Base-by-base conservation (phyloP, 2,888 invertebrate genomes). In the Yponomeuta sedellus region DNA sequence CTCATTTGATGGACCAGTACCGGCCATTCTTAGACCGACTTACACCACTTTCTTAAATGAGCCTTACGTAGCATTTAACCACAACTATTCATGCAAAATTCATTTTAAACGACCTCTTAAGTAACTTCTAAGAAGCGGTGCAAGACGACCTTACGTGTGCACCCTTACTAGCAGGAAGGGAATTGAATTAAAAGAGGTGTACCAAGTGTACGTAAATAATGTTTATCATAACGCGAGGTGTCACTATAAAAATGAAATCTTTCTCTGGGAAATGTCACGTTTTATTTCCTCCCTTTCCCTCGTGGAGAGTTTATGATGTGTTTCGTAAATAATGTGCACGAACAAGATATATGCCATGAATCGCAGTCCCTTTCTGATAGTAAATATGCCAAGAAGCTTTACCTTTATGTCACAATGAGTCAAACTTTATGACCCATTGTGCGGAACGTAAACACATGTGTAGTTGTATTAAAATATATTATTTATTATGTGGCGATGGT, bases 281-380 rank as follows among this genome's bases (percentile, higher is more conserved):
- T 63, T 63, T 63, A 63, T 63, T 28, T 44, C 63, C 22, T 62
- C 64, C 64, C 12, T 64, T 52, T n/a, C 22, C 22, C 25, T 34
- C 57, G 2, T 28, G 56, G 28, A 34, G 64, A 25, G 34, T 78
- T 75, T 80, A 78, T 82, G 81, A 83, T 78, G 75, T 79, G 79
- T 82, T 84, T 79, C 79, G 80, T 85, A 79, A 86, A 75, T 86
- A 85, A 86, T 84, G 85, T 77, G 77, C 22, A 44, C 76, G 76
- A 77, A 75, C 74, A 82, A 82, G 83, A 81, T 80, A 78, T 76
- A 63, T 63, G 63, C 20, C 63, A 63, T 22, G 44, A 63, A 77
- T 75, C 75, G 72, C 75, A 74, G 77, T 81, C 84, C 85, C 85
- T 74, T 80, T 80, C 78, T 83, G 77, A 79, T 78, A 76, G 85